Evolutionary conservation across 2,113 vertebrate genomes (phyloP), one percentile per base, ranked within the genome.

Genomic region (Bambusicola thoracicus): DNA sequence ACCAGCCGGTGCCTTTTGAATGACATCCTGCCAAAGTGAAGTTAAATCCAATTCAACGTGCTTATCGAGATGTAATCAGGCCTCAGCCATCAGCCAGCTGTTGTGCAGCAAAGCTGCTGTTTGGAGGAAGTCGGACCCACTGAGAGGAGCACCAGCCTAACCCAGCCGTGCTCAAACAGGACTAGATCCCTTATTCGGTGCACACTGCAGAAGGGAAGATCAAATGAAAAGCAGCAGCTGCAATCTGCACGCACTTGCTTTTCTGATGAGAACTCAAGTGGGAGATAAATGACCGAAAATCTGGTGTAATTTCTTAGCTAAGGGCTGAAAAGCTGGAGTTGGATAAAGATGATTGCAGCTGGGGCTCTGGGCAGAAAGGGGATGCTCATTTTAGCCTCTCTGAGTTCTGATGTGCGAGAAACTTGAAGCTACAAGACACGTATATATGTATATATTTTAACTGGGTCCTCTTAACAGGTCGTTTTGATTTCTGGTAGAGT

Each of bases 261-360:
- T 74, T 19, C 77, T 84, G 65, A 61, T 70, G 63, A n/a, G 22
- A 43, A 80, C 62, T 90, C 55, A 30, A 76, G 49, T 82, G 46
- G 44, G 80, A 87, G 44, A 85, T 65, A 80, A 94, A 59, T 77
- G 41, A 38, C 65, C 49, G 69, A 61, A 85, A 61, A 27, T 21
- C 15, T 58, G 21, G 34, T 51, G 27, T 61, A 34, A 83, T 43
- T 67, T 21, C 21, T 36, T 44, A 21, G 19, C 29, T 40, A 67
- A 59, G 32, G 79, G 63, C 44, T 73, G 62, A 62, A 87, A 77
- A 80, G 66, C 46, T 69, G 13, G 38, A 87, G 49, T 51, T 73
- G 56, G 61, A 55, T 51, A 48, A 27, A 67, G 55, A 3, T n/a
- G 25, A 49, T 91, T 73, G 74, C 75, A 75, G 48, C 30, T 34